Percentiles rank a stretch among this genome's conserved stretches.
These are phyloP conservation scores for Turdus rufiventris DNA, from an alignment of 2,113 vertebrate genomes.

Conservation along the genomic window DNA sequence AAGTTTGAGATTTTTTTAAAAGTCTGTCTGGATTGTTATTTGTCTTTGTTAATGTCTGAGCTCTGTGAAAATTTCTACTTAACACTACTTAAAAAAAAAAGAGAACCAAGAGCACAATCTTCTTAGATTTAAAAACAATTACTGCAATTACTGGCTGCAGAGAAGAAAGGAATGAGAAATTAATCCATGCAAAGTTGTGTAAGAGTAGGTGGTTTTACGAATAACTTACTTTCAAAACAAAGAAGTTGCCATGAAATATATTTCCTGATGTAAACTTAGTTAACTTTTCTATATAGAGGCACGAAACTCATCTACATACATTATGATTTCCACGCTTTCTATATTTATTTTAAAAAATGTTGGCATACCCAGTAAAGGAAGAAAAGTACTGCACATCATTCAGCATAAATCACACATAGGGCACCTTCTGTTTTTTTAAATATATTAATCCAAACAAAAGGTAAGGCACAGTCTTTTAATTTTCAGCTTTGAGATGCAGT, in stretches of 20 bases:
- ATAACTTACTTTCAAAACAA: conserved; percentile 21
- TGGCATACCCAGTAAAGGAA: not conserved
- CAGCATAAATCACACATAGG: not conserved
- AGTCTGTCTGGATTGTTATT: not conserved
- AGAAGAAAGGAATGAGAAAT: conserved; percentile 23
- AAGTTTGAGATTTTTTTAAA: not conserved
- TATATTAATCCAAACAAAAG: not conserved
- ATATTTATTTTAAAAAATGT: conserved; percentile 20
- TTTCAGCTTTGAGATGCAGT: not conserved
- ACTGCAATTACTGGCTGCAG: not conserved
- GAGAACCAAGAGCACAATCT: not conserved
- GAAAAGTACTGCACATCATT: not conserved
- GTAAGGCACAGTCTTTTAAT: not conserved
- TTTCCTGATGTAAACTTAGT: not conserved
- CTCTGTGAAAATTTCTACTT: not conserved
- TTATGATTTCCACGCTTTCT: conserved; percentile 5
- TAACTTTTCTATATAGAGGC: conserved; percentile 19
- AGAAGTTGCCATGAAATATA: conserved; percentile 44
- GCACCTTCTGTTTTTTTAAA: not conserved
- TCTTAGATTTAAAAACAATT: not conserved
- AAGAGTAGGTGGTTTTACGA: conserved; percentile 10
- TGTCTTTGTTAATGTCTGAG: conserved; percentile 9
- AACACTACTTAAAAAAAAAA: not conserved
- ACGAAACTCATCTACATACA: not conserved
- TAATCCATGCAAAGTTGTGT: conserved; percentile 8